A percentile compares a stretch with the other conserved stretches of the same genome.
Evolutionary conservation across 2,888 invertebrate genomes (phyloP).

Genomic region (Heterodera filipjevi): DNA sequence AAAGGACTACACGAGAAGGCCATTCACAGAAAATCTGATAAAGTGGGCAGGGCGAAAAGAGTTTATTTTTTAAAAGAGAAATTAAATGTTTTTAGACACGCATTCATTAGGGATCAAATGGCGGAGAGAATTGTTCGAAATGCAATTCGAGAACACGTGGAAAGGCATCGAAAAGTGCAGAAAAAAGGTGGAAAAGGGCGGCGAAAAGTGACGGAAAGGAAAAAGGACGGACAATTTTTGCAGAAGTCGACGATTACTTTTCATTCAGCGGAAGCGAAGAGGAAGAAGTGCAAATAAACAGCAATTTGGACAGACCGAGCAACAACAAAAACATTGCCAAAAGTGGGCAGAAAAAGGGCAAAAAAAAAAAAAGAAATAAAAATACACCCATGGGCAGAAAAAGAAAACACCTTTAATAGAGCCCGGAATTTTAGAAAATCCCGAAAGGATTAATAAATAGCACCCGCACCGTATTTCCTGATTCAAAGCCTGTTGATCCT

Average conservation of each 20-base stretch:
- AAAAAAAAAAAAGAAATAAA: background rate
- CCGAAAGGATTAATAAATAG: too few relatives aligned
- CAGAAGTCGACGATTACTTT: slow-evolving; percentile 43
- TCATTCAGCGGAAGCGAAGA: slow-evolving; percentile 88
- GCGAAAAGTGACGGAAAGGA: slow-evolving; percentile 69
- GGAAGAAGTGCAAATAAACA: slow-evolving; percentile 73
- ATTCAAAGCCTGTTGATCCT: too few relatives aligned
- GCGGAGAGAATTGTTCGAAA: slow-evolving; percentile 96
- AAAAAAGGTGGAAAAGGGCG: slow-evolving; percentile 17
- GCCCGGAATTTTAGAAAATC: too few relatives aligned
- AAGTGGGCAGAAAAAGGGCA: background rate
- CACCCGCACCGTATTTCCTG: too few relatives aligned
- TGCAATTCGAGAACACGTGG: slow-evolving; percentile 98
- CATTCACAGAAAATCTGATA: slow-evolving; percentile 94
- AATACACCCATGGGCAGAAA: too few relatives aligned
- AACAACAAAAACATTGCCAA: slow-evolving; percentile 68
- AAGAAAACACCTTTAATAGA: too few relatives aligned
- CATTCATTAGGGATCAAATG: slow-evolving; percentile 97
- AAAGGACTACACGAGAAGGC: slow-evolving; percentile 97
- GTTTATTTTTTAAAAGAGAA: background rate
- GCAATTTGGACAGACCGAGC: slow-evolving; percentile 14
- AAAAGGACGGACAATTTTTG: slow-evolving; percentile 48
- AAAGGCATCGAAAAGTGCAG: slow-evolving; percentile 70
- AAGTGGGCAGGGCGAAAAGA: slow-evolving; percentile 70
- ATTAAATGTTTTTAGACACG: slow-evolving; percentile 70